phyloP scores from a whole-genome alignment of 2,797 vertebrate genomes.

The Aeoliscus strigatus region DNA sequence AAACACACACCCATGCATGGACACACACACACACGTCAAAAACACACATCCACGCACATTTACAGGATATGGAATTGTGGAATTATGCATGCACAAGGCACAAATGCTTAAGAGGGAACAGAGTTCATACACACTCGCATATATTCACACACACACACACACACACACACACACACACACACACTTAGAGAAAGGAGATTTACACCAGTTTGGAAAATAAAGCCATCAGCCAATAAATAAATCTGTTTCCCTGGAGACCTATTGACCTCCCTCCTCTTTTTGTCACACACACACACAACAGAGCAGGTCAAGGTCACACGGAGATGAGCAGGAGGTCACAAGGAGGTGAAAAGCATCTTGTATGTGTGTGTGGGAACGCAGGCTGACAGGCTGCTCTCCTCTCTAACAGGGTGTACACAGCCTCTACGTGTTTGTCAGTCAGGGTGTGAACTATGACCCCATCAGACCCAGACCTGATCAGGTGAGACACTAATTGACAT shows the following conservation, averaged over 20 bases:
- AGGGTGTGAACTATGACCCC: conserved; percentile 59
- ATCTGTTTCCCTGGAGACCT: conserved; percentile 38
- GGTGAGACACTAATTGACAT: conserved; percentile 68
- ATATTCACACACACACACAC: conserved; percentile 12
- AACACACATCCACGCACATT: conserved; percentile 26
- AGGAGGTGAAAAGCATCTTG: conserved; percentile 27
- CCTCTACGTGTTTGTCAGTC: conserved; percentile 48
- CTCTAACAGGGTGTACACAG: conserved; percentile 19
- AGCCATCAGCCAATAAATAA: conserved; percentile 58
- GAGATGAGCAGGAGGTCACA: conserved; percentile 49
- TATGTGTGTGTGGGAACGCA: conserved; percentile 3
- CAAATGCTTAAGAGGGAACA: conserved; percentile 23
- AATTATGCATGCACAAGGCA: conserved; percentile 27
- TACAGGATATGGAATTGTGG: conserved; percentile 3
- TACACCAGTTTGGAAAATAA: conserved; percentile 50
- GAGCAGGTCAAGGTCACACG: conserved; percentile 61
- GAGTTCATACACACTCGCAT: no score
- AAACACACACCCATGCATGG: conserved; percentile 11
- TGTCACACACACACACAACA: conserved; percentile 31
- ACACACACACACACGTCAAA: conserved; percentile 15
- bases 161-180: conserved; percentile 14
- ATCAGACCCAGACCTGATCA: conserved; percentile 39
- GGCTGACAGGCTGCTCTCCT: conserved; percentile 20
- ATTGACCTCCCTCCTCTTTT: conserved; percentile 30
- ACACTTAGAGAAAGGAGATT: conserved; percentile 32